Evolutionary conservation across 2,113 vertebrate species (phyloP), one percentile per base, ranked within the genome.

Genomic region (Ptilorrhoa leucosticta): DNA sequence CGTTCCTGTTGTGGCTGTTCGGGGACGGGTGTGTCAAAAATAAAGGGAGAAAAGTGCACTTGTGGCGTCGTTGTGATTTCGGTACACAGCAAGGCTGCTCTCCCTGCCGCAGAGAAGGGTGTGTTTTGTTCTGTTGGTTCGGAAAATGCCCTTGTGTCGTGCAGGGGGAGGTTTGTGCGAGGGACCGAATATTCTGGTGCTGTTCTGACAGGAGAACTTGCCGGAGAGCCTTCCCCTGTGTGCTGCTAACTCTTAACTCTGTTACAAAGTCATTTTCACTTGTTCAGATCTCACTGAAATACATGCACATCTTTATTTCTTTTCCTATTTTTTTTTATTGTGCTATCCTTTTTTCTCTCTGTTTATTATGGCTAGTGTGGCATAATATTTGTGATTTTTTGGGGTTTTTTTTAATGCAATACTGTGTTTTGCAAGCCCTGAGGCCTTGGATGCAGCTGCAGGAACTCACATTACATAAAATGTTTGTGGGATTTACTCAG

Each of bases 41-140:
- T 27, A 45, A 53, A 79, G 39, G 3, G 11, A 15, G 13, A 12
- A 10, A 13, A 20, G 9, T 0, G 5, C 47, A 0, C 13, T 7
- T 3, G 19, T 27, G 6, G 13, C 22, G 6, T 3, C 1, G 27
- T 4, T 30, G 71, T 3, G 77, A 0, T 28, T 19, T 37, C 42
- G 16, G 64, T 10, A 0, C 53, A 2, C 0, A 4, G 48, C 45
- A 0, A 2, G 27, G 8, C 9, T 1, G 44, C 11, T 4, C 47
- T 40, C 58, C 33, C 26, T 10, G 71, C 58, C 57, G 5, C 6
- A 9, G 18, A 3, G 48, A 9, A n/a, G 31, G 22, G 16, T 5
- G 15, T 0, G 23, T 2, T 27, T 15, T 8, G 27, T 42, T 68
- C 45, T 26, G 8, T 2, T 0, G 9, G 13, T 2, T 2, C 12